Evolutionary conservation across 2,888 invertebrate species (phyloP).

Genomic region (Agrilus mali): DNA sequence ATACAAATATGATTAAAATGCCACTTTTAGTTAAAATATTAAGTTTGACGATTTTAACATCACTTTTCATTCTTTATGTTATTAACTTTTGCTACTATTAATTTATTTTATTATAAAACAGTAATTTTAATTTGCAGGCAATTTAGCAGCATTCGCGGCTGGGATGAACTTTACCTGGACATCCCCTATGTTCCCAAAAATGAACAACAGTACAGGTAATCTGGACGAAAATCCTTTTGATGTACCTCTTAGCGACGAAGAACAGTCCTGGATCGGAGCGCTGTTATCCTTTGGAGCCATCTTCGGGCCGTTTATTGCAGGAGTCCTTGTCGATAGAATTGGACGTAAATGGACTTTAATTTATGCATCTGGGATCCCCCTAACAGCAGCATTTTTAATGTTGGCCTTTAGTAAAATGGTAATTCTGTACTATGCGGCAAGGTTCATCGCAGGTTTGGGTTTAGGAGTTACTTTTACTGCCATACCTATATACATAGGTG

Average conservation of each 20-base stretch:
- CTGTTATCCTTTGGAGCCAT: constrained; percentile 51
- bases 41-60: too few relatives aligned
- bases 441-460: constrained; percentile 11
- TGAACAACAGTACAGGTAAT: constrained; percentile 19
- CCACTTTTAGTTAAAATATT: too few relatives aligned
- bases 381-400: constrained; percentile 35
- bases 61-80: too few relatives aligned
- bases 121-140: constrained; percentile 23
- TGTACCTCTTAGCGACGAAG: constrained; percentile 34
- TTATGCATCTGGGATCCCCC: constrained; percentile 48
- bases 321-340: constrained; percentile 46
- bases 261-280: constrained; percentile 62
- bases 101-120: background rate
- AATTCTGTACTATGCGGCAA: constrained; percentile 9
- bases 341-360: constrained; percentile 52
- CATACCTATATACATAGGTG: constrained; percentile 75
- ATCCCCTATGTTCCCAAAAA: constrained; percentile 17
- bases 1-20: too few relatives aligned
- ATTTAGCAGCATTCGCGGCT: constrained; percentile 30
- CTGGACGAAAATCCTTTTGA: constrained; percentile 34
- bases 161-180: constrained; percentile 36
- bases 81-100: too few relatives aligned
- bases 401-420: constrained; percentile 10
- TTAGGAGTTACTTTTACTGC: constrained; percentile 57
- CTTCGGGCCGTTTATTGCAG: constrained; percentile 53